Base-by-base conservation (phyloP, 2,113 vertebrate genomes). In the Scomber scombrus region DNA sequence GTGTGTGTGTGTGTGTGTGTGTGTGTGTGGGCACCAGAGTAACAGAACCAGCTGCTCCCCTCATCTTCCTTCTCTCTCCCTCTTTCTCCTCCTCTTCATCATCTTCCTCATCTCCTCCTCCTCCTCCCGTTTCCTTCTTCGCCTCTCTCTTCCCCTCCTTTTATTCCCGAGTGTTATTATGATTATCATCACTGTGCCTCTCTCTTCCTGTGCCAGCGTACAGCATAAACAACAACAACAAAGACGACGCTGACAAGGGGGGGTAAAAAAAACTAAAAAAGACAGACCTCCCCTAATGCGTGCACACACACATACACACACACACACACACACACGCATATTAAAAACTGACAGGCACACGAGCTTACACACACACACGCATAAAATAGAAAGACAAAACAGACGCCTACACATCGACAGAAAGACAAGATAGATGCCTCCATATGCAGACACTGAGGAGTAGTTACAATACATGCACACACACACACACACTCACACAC, bases 31-130 rank as follows among this genome's bases (percentile, higher is more conserved):
- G 73, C 71, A 70, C 73, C 77, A 78, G 71, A 60, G 71, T 82
- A 77, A 91, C 84, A 60, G 88, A 85, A 87, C 80, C 87, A 91
- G 86, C 88, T 88, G 86, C 82, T 90, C 58, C 80, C 74, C 71
- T 85, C 67, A 16, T 83, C 77, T 29, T 82, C 77, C 43, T 80
- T 13, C 50, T 71, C 50, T 71, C 63, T 5, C 68, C 23, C 57
- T 50, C n/a, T 11, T 62, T n/a, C 6, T 56, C 18, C 3, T 40
- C 5, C 51, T 66, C 29, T 4, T 80, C 60, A 40, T 40, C 34
- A 40, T 40, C 34, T 40, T 40, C 34, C 34, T 40, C 34, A 40
- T 40, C 29, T 68, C 31, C 34, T 68, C 52, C 29, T 54, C 57
- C 8, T 76, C 29, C 1, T 68, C 62, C 0, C 69, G 78, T 40